Evolutionary conservation across 2,888 invertebrate genomes (phyloP).

Genomic region (Papilio gigon): DNA sequence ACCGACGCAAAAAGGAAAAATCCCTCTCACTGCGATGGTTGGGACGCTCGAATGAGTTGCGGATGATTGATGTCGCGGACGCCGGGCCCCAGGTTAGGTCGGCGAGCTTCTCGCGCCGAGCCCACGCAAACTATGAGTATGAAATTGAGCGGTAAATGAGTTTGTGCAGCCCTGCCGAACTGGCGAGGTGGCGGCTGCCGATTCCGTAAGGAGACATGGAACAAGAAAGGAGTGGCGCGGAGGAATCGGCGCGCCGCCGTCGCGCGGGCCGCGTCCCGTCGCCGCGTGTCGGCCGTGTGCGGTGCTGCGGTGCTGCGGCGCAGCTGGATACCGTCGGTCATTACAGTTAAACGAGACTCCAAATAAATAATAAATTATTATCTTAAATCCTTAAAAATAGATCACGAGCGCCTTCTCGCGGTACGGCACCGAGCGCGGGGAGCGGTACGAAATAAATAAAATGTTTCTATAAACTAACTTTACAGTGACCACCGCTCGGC

Average conservation of each 20-base stretch:
- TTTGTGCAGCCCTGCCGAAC: constrained; percentile 56
- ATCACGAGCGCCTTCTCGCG: constrained; percentile 83
- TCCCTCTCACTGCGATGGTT: constrained; percentile 55
- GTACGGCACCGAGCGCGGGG: constrained; percentile 80
- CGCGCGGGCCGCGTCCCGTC: constrained; percentile 72
- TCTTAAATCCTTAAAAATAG: constrained; percentile 82
- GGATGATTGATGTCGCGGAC: constrained; percentile 58
- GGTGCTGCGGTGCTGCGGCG: constrained; percentile 80
- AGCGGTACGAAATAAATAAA: constrained; percentile 82
- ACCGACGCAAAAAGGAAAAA: constrained; percentile 74
- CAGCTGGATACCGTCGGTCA: constrained; percentile 75
- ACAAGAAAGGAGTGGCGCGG: constrained; percentile 40
- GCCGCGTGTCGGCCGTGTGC: constrained; percentile 78
- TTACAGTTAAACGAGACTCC: constrained; percentile 81
- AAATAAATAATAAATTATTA: constrained; percentile 83
- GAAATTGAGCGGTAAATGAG: constrained; percentile 37
- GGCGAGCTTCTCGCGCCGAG: constrained; percentile 42
- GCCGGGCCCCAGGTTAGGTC: constrained; percentile 41
- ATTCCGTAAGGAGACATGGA: constrained; percentile 51
- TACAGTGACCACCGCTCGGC: constrained; percentile 81
- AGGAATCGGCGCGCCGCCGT: constrained; percentile 59
- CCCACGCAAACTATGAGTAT: constrained; percentile 44
- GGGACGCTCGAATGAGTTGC: constrained; percentile 64
- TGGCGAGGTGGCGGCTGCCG: constrained; percentile 62
- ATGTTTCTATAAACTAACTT: constrained; percentile 81